phyloP scores from a whole-genome alignment of 2,113 vertebrate species.

The Antennarius striatus region DNA sequence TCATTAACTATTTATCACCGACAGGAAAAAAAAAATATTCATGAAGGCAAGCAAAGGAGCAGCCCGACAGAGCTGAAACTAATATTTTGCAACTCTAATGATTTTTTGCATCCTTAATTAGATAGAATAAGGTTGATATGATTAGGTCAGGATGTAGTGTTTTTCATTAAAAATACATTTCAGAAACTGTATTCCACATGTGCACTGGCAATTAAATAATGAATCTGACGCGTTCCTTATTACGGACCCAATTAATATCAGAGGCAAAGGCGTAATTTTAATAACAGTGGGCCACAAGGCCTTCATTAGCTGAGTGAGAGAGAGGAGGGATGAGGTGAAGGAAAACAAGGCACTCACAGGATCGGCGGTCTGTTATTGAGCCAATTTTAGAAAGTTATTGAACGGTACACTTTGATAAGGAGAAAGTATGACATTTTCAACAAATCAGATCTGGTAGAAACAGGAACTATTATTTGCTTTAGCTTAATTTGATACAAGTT shows the following conservation, averaged over 20 bases:
- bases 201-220: conserved; percentile 99
- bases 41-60: conserved; percentile 87
- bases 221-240: conserved; percentile 94
- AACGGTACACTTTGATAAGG: conserved; percentile 28
- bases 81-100: conserved; percentile 99
- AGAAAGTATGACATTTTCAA: conserved; percentile 36
- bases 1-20: conserved; percentile 98
- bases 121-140: conserved; percentile 99
- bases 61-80: conserved; percentile 93
- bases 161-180: conserved; percentile 99
- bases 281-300: conserved; percentile 94
- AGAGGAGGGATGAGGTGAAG: conserved; percentile 71
- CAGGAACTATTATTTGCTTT: conserved; percentile 33
- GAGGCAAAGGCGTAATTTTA: conserved; percentile 91
- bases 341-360: conserved; percentile 81
- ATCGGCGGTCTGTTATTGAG: conserved; percentile 57
- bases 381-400: conserved; percentile 55
- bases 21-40: conserved; percentile 88
- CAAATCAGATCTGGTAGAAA: conserved; percentile 18
- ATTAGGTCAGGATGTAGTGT: conserved; percentile 99
- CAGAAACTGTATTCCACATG: conserved; percentile 97
- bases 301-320: conserved; percentile 85
- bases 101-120: conserved; percentile 99
- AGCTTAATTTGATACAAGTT: conserved; percentile 5
- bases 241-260: conserved; percentile 97